Evolutionary conservation across 1,140 invertebrate genomes (phyloP), one percentile per base, ranked within the genome.

Genomic region (Conus betulinus): DNA sequence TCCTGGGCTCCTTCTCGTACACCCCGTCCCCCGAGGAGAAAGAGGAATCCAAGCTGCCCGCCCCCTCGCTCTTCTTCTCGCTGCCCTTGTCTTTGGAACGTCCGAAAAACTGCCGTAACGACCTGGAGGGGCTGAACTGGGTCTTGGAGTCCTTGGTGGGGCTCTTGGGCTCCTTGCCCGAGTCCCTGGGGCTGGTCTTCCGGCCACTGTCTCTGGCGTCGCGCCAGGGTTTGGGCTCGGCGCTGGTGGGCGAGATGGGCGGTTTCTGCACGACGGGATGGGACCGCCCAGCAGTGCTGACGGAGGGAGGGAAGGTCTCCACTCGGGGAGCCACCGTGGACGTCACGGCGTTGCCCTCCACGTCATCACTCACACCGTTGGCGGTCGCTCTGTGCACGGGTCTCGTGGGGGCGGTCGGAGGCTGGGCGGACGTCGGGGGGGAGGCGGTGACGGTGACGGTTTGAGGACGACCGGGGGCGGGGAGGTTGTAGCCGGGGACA

Each of bases 1-100:
- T 85, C 39, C 84, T 71, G 7, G 84, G 84, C 63, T 85, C 84
- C 71, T 52, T 52, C 39, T 85, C 84, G 71, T 85, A 85, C 8
- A 74, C 63, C 23, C 60, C 63, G 71, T 71, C 71, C 52, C 71
- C 71, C 13, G 79, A 81, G 7, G 60, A 74, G 63, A 67, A 85
- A 27, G 60, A 74, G 13, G 71, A 74, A 51, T 74, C 63, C 63
- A 74, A 25, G 39, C 27, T 85, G 11, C 52, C 55, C 17, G 23
- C 23, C 15, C 84, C 71, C 25, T 23, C 71, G 39, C 27, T 67
- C 10, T 81, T 81, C 79, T 81, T 81, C 60, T 85, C 84, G 39
- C 63, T 74, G 71, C 84, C 57, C 23, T 74, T 85, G 52, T 85
- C 84, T 52, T 85, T 85, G 55, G 83, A 60, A 20, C 27, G 60